A percentile compares a stretch with the other conserved stretches of the same genome.
These are phyloP conservation scores for Drosophila prostipennis DNA, from an alignment of 2,888 invertebrate genomes.

Conservation along the genomic window DNA sequence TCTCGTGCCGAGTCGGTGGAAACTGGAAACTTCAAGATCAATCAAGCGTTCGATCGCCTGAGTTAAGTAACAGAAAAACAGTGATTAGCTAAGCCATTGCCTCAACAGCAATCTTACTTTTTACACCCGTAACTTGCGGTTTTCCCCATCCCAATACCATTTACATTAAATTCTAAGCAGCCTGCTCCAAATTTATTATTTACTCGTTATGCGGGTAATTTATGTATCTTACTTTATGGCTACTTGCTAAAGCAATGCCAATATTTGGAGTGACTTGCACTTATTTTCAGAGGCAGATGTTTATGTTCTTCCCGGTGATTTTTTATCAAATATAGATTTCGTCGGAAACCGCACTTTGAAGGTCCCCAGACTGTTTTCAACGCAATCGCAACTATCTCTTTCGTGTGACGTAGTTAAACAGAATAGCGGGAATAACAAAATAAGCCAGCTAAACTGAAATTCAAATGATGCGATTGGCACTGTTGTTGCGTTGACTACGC, in stretches of 20 bases:
- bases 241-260: not conserved
- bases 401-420: conserved; percentile 15
- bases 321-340: conserved; percentile 20
- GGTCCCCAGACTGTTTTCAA: not conserved
- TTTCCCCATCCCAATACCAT: not conserved
- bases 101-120: not conserved
- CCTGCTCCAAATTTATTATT: not conserved
- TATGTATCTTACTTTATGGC: not conserved
- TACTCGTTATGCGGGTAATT: not conserved
- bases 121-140: not conserved
- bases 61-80: conserved; percentile 8
- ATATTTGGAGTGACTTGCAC: conserved; percentile 6
- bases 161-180: not conserved
- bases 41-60: not conserved
- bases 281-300: too few relatives aligned
- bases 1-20: conserved; percentile 2
- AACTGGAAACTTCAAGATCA: conserved; percentile 14
- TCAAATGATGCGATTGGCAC: not conserved
- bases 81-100: conserved; percentile 2
- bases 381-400: conserved; percentile 20
- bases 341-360: not conserved
- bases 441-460: not conserved
- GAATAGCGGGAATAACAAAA: not conserved
- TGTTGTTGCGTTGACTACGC: conserved; percentile 41
- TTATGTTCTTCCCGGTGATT: not conserved